These are phyloP conservation scores for Bembecia ichneumoniformis DNA, from an alignment of 2,888 invertebrate genomes.

Conservation along the genomic window DNA sequence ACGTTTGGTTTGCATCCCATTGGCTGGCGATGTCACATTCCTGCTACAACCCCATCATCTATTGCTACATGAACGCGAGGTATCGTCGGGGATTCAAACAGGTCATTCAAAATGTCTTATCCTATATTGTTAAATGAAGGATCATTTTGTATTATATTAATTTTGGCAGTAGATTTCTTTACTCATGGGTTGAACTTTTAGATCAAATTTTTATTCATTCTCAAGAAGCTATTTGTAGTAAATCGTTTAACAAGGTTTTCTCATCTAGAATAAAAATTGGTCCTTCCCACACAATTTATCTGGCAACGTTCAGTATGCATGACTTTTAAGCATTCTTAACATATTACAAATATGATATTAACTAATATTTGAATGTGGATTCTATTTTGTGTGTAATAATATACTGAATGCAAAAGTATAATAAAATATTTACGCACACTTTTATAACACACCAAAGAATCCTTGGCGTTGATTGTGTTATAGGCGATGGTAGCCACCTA, in stretches of 20 bases:
- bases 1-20: constrained; percentile 84
- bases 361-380: no score
- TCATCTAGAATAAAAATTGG: not conserved
- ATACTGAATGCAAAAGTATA: no score
- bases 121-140: no score
- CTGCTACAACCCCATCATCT: constrained; percentile 91
- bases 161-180: not conserved
- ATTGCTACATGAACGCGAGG: constrained; percentile 88
- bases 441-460: no score
- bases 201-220: not conserved
- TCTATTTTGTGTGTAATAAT: no score
- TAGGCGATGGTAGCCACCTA: no score
- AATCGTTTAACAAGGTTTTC: not conserved
- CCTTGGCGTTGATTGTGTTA: no score
- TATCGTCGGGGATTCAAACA: constrained; percentile 81
- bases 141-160: no score
- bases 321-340: not conserved
- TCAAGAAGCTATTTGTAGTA: not conserved
- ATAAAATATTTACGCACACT: no score
- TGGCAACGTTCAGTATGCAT: not conserved
- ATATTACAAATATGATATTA: no score
- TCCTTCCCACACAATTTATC: not conserved
- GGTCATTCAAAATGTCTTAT: constrained; percentile 40
- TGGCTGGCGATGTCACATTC: constrained; percentile 92
- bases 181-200: not conserved